Evolutionary conservation across 2,888 invertebrate genomes (phyloP), one percentile per base, ranked within the genome.

Genomic region (Adelognathus sp.): DNA sequence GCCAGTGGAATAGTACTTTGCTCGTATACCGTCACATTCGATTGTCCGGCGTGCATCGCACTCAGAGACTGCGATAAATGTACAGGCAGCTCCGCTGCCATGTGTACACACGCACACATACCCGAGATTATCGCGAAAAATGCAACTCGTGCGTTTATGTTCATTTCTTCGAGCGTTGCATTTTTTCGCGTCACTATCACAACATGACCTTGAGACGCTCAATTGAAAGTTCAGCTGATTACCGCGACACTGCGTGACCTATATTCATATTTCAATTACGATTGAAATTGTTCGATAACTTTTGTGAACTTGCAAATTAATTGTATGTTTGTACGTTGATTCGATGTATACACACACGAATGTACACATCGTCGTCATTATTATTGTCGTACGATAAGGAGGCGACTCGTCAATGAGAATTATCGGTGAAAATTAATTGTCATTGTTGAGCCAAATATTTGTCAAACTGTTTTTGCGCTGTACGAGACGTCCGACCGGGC

Each of bases 271-370:
- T 64, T 3, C 16, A 50, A 46, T 46, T 11, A 56, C 9, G 9
- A 33, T 33, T 31, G 3, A 5, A 31, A 33, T 31, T 1, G 9
- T 7, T 1, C 16, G 72, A 73, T 78, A 78, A 73, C 77, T 27
- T 31, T 21, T 11, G 63, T 69, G 73, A 78, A 69, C 77, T 78
- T 64, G 73, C 50, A 64, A 78, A 78, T 78, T 69, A 39, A 64
- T 63, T 54, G n/a, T 1, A 21, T 29, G 16, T 27, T 11, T 24
- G 46, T 21, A 29, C 39, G 11, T 41, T 39, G 1, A 18, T 54
- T 71, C 39, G 29, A 50, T n/a, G n/a, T n/a, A n/a, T n/a, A 52
- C 52, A 36, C n/a, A n/a, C n/a, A n/a, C n/a, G n/a, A n/a, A n/a
- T n/a, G n/a, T n/a, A n/a, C n/a, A 52, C 52, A 36, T 24, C 24